Evolutionary conservation across 2,113 vertebrate genomes (phyloP).

Genomic region (Heptranchias perlo): DNA sequence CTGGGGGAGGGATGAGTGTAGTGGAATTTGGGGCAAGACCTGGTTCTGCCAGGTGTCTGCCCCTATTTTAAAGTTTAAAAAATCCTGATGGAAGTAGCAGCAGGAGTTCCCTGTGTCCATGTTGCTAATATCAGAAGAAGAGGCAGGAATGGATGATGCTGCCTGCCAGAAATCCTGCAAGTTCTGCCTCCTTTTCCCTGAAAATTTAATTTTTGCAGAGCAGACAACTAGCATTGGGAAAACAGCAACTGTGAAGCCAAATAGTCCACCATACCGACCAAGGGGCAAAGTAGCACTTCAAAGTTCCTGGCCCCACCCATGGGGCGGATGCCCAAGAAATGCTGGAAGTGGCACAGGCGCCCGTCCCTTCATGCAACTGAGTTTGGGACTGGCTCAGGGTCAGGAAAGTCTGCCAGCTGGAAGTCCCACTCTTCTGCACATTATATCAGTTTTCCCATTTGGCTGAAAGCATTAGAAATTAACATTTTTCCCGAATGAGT

Average conservation of each 20-base stretch:
- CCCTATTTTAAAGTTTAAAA: not conserved
- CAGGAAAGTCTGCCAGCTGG: not conserved
- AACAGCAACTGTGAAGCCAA: not conserved
- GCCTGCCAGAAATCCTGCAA: no score
- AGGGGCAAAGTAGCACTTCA: not conserved
- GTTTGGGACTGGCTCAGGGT: not conserved
- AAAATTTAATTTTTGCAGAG: not conserved
- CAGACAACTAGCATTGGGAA: not conserved
- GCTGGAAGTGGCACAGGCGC: not conserved
- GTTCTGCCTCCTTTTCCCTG: not conserved
- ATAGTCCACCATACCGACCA: not conserved
- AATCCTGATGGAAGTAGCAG: not conserved
- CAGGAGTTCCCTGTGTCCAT: not conserved
- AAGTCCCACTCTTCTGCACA: not conserved
- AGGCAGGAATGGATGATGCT: not conserved
- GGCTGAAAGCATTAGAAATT: not conserved
- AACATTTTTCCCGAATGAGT: not conserved
- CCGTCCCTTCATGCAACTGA: not conserved
- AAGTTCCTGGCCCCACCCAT: not conserved
- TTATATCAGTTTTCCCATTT: not conserved
- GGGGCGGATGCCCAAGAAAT: not conserved
- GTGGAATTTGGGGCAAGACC: not conserved
- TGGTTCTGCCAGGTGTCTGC: not conserved
- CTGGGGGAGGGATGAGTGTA: not conserved
- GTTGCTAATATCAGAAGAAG: not conserved